A percentile compares a stretch with the other conserved stretches of the same genome.
These are phyloP conservation scores for Incurvaria masculella DNA, from an alignment of 2,888 invertebrate species.

Conservation along the genomic window DNA sequence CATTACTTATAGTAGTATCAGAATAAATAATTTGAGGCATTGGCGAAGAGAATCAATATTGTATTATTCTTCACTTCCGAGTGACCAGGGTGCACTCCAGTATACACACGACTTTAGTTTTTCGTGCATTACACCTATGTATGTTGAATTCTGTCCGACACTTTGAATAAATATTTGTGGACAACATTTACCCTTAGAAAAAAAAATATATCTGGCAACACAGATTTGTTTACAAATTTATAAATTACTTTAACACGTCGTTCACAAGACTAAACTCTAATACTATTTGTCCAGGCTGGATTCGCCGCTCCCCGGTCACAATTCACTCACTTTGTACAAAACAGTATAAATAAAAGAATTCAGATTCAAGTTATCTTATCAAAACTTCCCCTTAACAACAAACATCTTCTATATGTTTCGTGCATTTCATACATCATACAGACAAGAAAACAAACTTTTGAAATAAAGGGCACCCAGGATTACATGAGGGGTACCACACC, in stretches of 20 bases:
- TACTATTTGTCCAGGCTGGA: slow-evolving; percentile 44
- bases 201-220: slow-evolving; percentile 58
- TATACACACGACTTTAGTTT: too few relatives aligned
- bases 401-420: slow-evolving; percentile 84
- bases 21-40: not conserved
- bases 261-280: slow-evolving; percentile 41
- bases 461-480: slow-evolving; percentile 54
- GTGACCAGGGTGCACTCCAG: too few relatives aligned
- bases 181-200: slow-evolving; percentile 50
- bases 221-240: slow-evolving; percentile 48
- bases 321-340: slow-evolving; percentile 16
- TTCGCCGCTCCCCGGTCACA: slow-evolving; percentile 45
- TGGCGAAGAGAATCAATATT: too few relatives aligned
- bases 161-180: slow-evolving; percentile 25
- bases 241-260: slow-evolving; percentile 37
- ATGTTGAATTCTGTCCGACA: not conserved
- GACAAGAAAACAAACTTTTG: slow-evolving; percentile 38
- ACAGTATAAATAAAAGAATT: slow-evolving; percentile 49
- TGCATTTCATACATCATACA: slow-evolving; percentile 87
- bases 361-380: slow-evolving; percentile 36
- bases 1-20: not conserved
- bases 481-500: slow-evolving; percentile 53
- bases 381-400: slow-evolving; percentile 37
- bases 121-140: not conserved
- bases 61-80: too few relatives aligned